Conservation (phyloP, 2,113 vertebrate genomes). For the Sterna hirundo region DNA sequence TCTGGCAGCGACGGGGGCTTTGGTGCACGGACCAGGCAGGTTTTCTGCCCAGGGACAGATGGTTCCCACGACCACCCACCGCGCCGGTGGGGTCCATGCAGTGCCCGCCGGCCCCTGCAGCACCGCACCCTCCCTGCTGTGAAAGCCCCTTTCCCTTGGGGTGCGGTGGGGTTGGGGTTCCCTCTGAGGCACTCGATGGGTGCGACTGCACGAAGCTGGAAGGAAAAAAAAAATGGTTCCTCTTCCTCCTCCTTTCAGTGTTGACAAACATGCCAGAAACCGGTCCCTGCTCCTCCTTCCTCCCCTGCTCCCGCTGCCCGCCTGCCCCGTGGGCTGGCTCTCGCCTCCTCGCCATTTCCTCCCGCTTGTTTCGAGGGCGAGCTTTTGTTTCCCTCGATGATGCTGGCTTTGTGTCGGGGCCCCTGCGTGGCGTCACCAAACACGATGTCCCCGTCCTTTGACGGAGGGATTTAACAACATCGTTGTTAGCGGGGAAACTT, state of each 20-base stretch:
- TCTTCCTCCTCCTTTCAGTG: not conserved
- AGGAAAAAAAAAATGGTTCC: fast-evolving
- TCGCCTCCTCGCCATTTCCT: fast-evolving
- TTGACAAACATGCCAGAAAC: not conserved
- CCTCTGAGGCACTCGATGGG: not conserved
- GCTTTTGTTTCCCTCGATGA: not conserved
- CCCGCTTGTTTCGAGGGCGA: not conserved
- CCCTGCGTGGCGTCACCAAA: not conserved
- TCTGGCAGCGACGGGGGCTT: not conserved
- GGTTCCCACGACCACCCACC: fast-evolving
- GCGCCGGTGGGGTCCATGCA: not conserved
- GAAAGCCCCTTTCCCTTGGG: not conserved
- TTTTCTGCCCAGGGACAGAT: not conserved
- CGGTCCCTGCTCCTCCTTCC: not conserved
- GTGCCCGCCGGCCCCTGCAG: not conserved
- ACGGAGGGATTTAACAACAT: not conserved
- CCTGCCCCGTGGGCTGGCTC: fast-evolving
- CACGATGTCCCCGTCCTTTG: fast-evolving
- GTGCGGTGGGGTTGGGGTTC: not conserved
- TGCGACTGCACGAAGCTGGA: fast-evolving
- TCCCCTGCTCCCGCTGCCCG: fast-evolving
- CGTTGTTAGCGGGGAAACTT: not conserved
- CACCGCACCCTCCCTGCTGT: not conserved
- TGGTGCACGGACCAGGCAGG: fast-evolving
- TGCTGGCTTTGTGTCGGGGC: not conserved